Evolutionary conservation across 2,888 invertebrate species (phyloP), one percentile per base, ranked within the genome.

Genomic region (Tiliacea aurago): DNA sequence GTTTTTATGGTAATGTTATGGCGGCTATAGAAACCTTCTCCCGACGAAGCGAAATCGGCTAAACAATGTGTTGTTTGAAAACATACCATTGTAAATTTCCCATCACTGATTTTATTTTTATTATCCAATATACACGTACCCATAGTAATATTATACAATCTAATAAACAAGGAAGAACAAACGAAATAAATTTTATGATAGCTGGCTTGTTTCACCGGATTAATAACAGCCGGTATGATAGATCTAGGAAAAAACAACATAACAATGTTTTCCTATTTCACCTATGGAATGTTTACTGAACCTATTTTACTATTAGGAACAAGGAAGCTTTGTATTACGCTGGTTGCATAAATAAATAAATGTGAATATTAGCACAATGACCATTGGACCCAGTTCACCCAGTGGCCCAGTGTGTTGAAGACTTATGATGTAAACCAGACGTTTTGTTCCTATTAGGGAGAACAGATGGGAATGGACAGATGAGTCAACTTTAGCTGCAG

Each of bases 1-100:
- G 87, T 91, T 93, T 93, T 93, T 93, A 94, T 93, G 91, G 91
- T 91, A 92, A 93, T 93, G 90, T 92, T 92, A 93, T 93, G 91
- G 90, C 91, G 89, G 86, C 87, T 84, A 89, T 90, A 90, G 91
- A 90, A 90, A 90, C 88, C 86, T 85, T 87, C 87, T 86, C 84
- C 81, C 80, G 83, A 76, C 86, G 86, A 78, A 86, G 89, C 89
- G 87, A 91, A 91, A 91, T 90, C 90, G 86, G 87, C 87, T 75
- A 88, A 92, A 92, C 92, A 93, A 91, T 91, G 87, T 86, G 85
- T 87, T 89, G 88, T 91, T 91, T 89, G 88, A 85, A 90, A 90
- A 91, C 87, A 86, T 86, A 86, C 83, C 78, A 87, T 88, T 90
- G 89, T 90, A 89, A 87, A 89, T 87, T 87, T 88, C 86, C 85